Percentiles rank a stretch among this genome's conserved stretches.
phyloP scores from a whole-genome alignment of 2,113 vertebrate genomes.

The Embiotoca jacksoni region DNA sequence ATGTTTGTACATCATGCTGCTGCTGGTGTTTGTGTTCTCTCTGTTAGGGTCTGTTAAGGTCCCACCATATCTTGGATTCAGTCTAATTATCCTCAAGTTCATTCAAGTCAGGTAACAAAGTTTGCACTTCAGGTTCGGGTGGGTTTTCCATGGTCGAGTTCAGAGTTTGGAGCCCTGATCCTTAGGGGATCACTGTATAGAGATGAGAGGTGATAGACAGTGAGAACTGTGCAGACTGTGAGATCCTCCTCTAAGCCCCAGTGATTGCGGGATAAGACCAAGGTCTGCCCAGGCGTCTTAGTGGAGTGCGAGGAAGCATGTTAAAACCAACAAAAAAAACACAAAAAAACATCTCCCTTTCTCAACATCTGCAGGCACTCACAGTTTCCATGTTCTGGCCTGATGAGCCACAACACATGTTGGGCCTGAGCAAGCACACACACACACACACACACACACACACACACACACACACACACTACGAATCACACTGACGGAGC shows the following conservation, averaged over 20 bases:
- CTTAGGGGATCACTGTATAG: slow-evolving; percentile 33
- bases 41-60: neutral
- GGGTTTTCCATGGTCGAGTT: neutral
- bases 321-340: slow-evolving; percentile 32
- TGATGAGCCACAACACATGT: slow-evolving; percentile 82
- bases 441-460: slow-evolving; percentile 52
- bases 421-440: slow-evolving; percentile 56
- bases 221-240: slow-evolving; percentile 51
- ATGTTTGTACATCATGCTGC: too few relatives aligned
- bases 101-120: neutral
- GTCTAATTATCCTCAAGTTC: neutral
- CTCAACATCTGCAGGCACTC: slow-evolving; percentile 80
- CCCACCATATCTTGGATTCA: neutral
- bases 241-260: slow-evolving; percentile 53
- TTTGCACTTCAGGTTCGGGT: neutral
- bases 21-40: too few relatives aligned
- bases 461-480: too few relatives aligned
- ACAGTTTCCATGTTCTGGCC: slow-evolving; percentile 81
- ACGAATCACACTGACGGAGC: slow-evolving; percentile 26
- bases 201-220: slow-evolving; percentile 49
- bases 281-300: slow-evolving; percentile 55
- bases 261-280: slow-evolving; percentile 66
- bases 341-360: slow-evolving; percentile 29
- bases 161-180: slow-evolving; percentile 46
- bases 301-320: slow-evolving; percentile 51